Evolutionary conservation across 2,888 invertebrate species (phyloP), one percentile per base, ranked within the genome.

Genomic region (Parochlus steinenii): DNA sequence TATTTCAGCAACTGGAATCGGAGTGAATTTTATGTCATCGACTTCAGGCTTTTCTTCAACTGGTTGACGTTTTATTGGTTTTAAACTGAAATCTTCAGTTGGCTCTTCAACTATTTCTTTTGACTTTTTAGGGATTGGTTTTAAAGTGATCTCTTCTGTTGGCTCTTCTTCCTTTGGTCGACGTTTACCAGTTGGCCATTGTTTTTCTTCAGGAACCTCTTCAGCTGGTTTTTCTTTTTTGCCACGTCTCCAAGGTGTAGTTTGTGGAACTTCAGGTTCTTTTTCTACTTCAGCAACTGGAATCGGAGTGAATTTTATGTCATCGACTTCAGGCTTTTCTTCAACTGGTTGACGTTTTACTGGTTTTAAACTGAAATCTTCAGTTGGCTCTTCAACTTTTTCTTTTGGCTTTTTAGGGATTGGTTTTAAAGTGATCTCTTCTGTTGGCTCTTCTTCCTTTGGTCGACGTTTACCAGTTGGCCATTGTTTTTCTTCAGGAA

Each of bases 371-470:
- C 47, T 17, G 39, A 35, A 36, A 34, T 42, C 40, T 39, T 43
- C 41, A 36, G 42, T 39, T 3, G 48, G 51, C 35, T 52, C 51
- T 11, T 44, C 47, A 42, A 40, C n/a, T 39, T 42, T 41, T 48
- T 63, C 42, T 42, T 55, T 41, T 34, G 54, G 48, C 40, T 48
- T 51, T 43, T 54, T 53, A 10, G 54, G 55, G 6, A 53, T 48
- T 2, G 68, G 66, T 40, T 69, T 68, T 0, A 69, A 52, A 16
- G 53, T 49, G 0, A 67, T 56, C 39, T 64, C 58, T 50, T 67
- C 66, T 33, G 54, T 52, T 12, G 43, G 43, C 17, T 56, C 46
- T 47, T 62, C 55, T 34, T 54, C 53, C 8, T 53, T 47, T 15
- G 57, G 57, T 5, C 50, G 45, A 33, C 48, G 50, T 38, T 54